These are phyloP conservation scores for Dreissena polymorpha DNA, from an alignment of 1,140 invertebrate genomes.

Conservation along the genomic window DNA sequence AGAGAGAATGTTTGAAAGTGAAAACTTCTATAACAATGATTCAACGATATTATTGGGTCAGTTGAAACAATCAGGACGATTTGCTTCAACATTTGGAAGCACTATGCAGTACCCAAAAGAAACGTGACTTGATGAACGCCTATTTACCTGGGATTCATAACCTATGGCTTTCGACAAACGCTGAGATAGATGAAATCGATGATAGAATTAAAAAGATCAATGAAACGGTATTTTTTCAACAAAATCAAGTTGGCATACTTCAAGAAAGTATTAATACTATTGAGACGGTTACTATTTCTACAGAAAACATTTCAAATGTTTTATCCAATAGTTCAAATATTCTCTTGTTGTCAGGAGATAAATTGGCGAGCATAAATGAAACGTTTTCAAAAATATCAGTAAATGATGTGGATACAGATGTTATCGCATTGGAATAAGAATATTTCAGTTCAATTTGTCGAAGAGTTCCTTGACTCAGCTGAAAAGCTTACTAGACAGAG, in stretches of 20 bases:
- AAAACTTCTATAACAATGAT: conserved; percentile 27
- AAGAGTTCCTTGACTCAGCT: too few relatives aligned
- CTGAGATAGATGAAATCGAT: not conserved
- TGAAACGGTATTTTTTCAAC: not conserved
- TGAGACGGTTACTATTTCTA: conserved; percentile 23
- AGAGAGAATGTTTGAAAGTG: conserved; percentile 3
- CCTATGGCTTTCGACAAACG: not conserved
- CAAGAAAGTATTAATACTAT: not conserved
- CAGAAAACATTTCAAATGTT: not conserved
- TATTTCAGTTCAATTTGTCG: too few relatives aligned
- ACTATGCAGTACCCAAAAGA: conserved; percentile 6
- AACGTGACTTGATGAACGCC: conserved; percentile 17
- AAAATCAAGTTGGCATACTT: not conserved
- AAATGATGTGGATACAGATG: conserved; percentile 9
- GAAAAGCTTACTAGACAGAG: too few relatives aligned
- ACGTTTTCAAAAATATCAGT: not conserved
- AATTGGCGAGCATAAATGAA: not conserved
- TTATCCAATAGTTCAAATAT: not conserved
- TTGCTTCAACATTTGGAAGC: conserved; percentile 27
- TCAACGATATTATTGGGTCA: not conserved
- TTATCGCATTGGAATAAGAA: not conserved
- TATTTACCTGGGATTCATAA: conserved; percentile 2
- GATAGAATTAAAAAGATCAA: not conserved
- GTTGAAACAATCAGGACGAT: conserved; percentile 11
- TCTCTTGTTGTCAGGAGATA: not conserved